A percentile compares a stretch with the other conserved stretches of the same genome.
These are phyloP conservation scores for Pseudoatta argentina DNA, from an alignment of 1,140 invertebrate species.

Conservation along the genomic window DNA sequence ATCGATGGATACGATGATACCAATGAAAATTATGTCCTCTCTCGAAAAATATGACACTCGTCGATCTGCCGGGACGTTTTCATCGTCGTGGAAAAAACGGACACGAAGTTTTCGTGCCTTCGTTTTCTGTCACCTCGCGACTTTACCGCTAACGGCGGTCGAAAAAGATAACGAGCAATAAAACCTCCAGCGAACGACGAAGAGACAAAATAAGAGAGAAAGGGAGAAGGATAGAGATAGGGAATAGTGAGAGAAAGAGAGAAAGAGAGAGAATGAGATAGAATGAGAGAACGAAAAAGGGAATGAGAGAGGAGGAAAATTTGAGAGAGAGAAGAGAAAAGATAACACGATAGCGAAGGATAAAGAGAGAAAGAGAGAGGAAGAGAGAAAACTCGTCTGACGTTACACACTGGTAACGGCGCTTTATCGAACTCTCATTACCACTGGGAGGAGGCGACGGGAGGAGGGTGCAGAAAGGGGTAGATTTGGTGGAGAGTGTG, in stretches of 20 bases:
- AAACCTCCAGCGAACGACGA: constrained; percentile 37
- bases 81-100: constrained; percentile 72
- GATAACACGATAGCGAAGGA: neutral
- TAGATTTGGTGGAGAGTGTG: constrained; percentile 82
- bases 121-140: constrained; percentile 74
- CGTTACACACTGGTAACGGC: constrained; percentile 85
- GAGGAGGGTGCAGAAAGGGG: constrained; percentile 55
- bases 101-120: constrained; percentile 66
- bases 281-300: neutral
- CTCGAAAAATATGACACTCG: constrained; percentile 71
- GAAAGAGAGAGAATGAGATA: neutral
- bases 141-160: constrained; percentile 68
- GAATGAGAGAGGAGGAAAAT: neutral
- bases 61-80: constrained; percentile 73
- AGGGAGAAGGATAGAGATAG: neutral
- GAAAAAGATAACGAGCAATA: constrained; percentile 70
- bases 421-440: constrained; percentile 87
- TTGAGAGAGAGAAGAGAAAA: neutral
- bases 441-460: constrained; percentile 73
- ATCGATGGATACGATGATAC: neutral
- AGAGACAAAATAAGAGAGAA: constrained; percentile 8
- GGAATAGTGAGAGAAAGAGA: neutral
- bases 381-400: constrained; percentile 76
- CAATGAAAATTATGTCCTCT: constrained; percentile 63
- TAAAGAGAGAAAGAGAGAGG: constrained; percentile 2